Base-by-base conservation (phyloP, 2,888 invertebrate genomes). In the Drosophila dives region DNA sequence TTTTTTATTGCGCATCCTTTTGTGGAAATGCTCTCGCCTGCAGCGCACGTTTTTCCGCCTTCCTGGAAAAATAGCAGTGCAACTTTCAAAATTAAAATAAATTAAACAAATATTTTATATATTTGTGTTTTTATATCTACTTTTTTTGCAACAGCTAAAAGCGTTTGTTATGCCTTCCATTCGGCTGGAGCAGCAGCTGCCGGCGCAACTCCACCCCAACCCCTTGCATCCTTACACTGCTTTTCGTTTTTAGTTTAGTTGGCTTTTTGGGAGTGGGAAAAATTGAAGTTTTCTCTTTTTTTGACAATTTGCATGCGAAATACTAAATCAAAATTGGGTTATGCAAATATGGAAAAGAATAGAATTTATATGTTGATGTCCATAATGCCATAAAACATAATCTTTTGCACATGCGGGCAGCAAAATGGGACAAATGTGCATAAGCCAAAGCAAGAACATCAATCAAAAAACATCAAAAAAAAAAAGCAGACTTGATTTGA, bases 61-160 rank as follows among this genome's bases (percentile, higher is more conserved):
- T 50, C 29, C 32, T 26, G 38, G n/a, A 40, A 64, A 71, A 83
- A 71, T 65, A 64, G 70, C 86, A 73, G 75, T 83, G 83, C 81
- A 83, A 88, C 72, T 90, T 88, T 65, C 69, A 85, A 23, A 85
- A 90, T 85, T 90, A 85, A 85, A 85, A 85, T 90, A 85, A 85
- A 85, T 90, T 85, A 85, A 85, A 90, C 90, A 85, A 85, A 85
- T 90, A 85, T 88, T 89, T 85, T 89, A 88, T 89, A 89, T 89
- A 88, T 85, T 85, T 79, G 84, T 89, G 23, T 8, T 8, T 23
- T 23, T 45, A 29, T 29, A 29, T 45, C 23, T 45, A 7, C 2
- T 7, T 89, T 68, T 15, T 26, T 26, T 54, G 86, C 83, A 65
- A 79, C 79, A 77, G 71, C 75, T 70, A 60, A 42, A 42, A 42